Percentiles rank a stretch among this genome's conserved stretches.
These are phyloP conservation scores for Hypolimnas misippus DNA, from an alignment of 2,888 invertebrate species.

Conservation along the genomic window DNA sequence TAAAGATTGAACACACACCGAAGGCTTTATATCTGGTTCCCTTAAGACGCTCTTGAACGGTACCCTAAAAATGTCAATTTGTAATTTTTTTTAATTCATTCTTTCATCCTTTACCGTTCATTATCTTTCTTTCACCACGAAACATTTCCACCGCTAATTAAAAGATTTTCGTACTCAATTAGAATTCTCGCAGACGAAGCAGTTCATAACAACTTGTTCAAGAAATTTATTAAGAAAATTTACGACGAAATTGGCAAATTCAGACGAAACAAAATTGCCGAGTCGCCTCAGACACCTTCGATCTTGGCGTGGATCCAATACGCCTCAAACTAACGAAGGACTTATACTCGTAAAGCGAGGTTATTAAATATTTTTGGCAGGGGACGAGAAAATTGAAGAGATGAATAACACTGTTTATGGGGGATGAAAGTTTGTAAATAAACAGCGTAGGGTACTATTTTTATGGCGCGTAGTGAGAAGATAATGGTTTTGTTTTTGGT, in stretches of 20 bases:
- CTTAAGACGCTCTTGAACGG: too few relatives aligned
- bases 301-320: constrained; percentile 28
- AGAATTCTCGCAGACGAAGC: neutral
- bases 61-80: too few relatives aligned
- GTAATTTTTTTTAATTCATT: too few relatives aligned
- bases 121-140: too few relatives aligned
- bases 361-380: constrained; percentile 21
- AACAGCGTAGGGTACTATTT: neutral
- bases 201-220: constrained; percentile 18
- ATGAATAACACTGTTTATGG: neutral
- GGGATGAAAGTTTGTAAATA: neutral
- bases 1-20: too few relatives aligned
- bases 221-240: constrained; percentile 24
- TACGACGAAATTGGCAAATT: constrained; percentile 25
- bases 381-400: constrained; percentile 7
- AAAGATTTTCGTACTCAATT: constrained; percentile 23
- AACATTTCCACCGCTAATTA: neutral
- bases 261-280: constrained; percentile 28
- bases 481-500: too few relatives aligned
- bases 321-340: constrained; percentile 20
- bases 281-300: constrained; percentile 21
- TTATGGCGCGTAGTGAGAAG: too few relatives aligned
- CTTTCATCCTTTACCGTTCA: too few relatives aligned
- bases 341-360: neutral
- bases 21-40: too few relatives aligned